These are phyloP conservation scores for Valencia hispanica DNA, from an alignment of 2,797 vertebrate genomes.

Conservation along the genomic window DNA sequence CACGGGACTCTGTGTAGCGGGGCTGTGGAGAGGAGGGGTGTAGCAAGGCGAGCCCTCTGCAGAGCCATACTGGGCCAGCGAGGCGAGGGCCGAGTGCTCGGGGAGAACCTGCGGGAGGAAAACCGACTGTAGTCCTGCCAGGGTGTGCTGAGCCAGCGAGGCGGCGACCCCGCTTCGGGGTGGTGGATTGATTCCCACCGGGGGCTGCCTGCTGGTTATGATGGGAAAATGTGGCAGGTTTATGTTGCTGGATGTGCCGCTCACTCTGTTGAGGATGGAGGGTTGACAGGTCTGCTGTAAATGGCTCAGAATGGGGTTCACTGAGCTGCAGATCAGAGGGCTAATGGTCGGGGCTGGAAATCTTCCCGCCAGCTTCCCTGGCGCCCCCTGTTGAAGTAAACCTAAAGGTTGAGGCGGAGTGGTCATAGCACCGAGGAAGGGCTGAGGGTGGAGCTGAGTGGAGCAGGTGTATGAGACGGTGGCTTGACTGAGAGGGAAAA, in stretches of 20 bases:
- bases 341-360: slow-evolving; percentile 73
- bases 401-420: slow-evolving; percentile 67
- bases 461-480: slow-evolving; percentile 74
- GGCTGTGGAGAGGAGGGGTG: slow-evolving; percentile 84
- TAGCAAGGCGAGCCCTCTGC: slow-evolving; percentile 81
- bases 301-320: slow-evolving; percentile 81
- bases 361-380: slow-evolving; percentile 66
- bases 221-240: slow-evolving; percentile 78
- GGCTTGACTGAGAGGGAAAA: slow-evolving; percentile 66
- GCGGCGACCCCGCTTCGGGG: slow-evolving; percentile 58
- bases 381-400: slow-evolving; percentile 82
- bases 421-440: slow-evolving; percentile 71
- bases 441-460: slow-evolving; percentile 76
- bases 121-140: slow-evolving; percentile 82
- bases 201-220: slow-evolving; percentile 77
- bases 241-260: slow-evolving; percentile 70
- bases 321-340: slow-evolving; percentile 83
- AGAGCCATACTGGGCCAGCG: slow-evolving; percentile 81
- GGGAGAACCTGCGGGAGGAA: slow-evolving; percentile 82
- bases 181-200: slow-evolving; percentile 79
- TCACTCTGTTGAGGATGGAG: slow-evolving; percentile 63
- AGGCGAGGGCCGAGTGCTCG: slow-evolving; percentile 84
- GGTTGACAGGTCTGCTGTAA: slow-evolving; percentile 78
- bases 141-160: slow-evolving; percentile 80
- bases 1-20: slow-evolving; percentile 85